Evolutionary conservation across 2,888 invertebrate species (phyloP).

Genomic region (Erannis defoliaria): DNA sequence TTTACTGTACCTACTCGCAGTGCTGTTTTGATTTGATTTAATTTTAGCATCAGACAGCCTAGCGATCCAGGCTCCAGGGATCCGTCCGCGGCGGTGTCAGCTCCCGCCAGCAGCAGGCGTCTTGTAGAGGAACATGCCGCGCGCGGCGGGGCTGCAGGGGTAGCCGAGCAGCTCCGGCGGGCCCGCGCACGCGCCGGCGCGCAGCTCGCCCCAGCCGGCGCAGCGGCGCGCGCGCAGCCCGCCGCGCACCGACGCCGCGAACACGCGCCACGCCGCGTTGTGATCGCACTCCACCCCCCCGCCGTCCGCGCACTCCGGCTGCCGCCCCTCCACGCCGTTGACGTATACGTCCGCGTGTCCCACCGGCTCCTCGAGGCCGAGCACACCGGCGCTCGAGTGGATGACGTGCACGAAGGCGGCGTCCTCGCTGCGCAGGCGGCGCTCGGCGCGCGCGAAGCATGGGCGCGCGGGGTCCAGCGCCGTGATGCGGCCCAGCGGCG

Average conservation of each 20-base stretch:
- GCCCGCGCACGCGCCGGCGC: slow-evolving; percentile 61
- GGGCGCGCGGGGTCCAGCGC: slow-evolving; percentile 78
- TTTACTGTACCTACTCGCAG: no score
- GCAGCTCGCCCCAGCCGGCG: slow-evolving; percentile 62
- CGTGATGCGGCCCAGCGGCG: slow-evolving; percentile 65
- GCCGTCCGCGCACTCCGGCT: slow-evolving; percentile 67
- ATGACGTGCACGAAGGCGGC: slow-evolving; percentile 76
- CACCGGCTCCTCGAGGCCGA: slow-evolving; percentile 69
- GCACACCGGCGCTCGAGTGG: slow-evolving; percentile 73
- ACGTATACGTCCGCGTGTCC: slow-evolving; percentile 78
- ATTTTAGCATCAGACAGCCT: no score
- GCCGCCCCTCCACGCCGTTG: slow-evolving; percentile 70
- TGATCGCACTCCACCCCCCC: slow-evolving; percentile 62
- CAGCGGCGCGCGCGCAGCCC: slow-evolving; percentile 60
- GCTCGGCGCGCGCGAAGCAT: slow-evolving; percentile 64
- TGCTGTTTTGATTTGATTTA: no score
- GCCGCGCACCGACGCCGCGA: slow-evolving; percentile 59
- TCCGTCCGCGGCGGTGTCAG: not conserved
- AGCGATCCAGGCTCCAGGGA: not conserved
- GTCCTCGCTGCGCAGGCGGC: slow-evolving; percentile 61
- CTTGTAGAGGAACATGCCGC: slow-evolving; percentile 70
- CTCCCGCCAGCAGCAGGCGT: slow-evolving; percentile 47
- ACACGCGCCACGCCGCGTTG: slow-evolving; percentile 72
- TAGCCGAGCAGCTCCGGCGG: slow-evolving; percentile 62
- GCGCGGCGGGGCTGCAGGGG: slow-evolving; percentile 51